Conservation (phyloP, 1,140 invertebrate species). For the Sycophila sp. region DNA sequence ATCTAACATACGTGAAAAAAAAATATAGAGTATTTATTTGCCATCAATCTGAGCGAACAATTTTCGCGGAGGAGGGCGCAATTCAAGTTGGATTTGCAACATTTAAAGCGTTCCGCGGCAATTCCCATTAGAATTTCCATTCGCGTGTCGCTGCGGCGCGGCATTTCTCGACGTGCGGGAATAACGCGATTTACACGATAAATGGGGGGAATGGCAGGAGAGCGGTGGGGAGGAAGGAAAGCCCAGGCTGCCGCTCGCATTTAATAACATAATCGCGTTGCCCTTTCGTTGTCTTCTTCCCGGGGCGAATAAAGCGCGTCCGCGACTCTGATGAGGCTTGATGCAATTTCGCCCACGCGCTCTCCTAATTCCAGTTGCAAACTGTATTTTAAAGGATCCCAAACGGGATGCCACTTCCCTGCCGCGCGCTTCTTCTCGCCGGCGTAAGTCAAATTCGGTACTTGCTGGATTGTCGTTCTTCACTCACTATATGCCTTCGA, state of each 20-base stretch:
- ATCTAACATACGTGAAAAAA: no score
- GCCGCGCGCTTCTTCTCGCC: no score
- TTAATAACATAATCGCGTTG: conserved; percentile 15
- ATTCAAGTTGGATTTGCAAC: no score
- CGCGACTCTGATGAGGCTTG: not conserved
- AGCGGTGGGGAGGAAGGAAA: no score
- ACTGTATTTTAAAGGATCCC: conserved; percentile 23
- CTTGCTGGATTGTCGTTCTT: no score
- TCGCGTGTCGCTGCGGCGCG: not conserved
- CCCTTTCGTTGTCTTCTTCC: not conserved
- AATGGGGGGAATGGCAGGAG: no score
- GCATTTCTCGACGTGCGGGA: not conserved
- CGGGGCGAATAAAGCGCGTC: not conserved
- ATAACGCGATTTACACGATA: not conserved
- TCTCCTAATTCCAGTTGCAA: conserved; percentile 2
- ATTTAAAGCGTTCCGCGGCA: not conserved
- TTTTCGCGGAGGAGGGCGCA: no score
- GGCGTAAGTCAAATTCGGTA: no score
- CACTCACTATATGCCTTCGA: no score
- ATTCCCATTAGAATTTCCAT: conserved; percentile 10
- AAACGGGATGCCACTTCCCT: conserved; percentile 5
- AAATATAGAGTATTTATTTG: no score
- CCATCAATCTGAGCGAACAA: no score
- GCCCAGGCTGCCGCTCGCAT: not conserved
- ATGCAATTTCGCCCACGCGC: not conserved